Conservation (phyloP, 1,140 invertebrate genomes). For the Diorhabda sublineata region DNA sequence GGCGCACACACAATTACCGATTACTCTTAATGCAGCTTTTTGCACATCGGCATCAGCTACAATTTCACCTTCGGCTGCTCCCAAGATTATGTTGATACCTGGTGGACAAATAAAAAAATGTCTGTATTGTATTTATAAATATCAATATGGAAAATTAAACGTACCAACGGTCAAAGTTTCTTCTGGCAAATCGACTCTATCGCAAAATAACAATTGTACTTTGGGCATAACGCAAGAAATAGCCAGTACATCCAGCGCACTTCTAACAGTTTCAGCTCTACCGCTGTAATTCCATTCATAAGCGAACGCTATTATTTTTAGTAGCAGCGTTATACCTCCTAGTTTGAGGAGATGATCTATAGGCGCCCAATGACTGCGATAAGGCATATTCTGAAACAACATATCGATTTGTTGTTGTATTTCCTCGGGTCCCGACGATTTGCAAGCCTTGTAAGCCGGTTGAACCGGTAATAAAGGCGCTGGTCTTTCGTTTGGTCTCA, state of each 20-base stretch:
- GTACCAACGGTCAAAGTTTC: slow-evolving; percentile 67
- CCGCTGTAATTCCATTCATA: slow-evolving; percentile 90
- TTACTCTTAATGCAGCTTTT: slow-evolving; percentile 79
- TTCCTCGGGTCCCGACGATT: slow-evolving; percentile 65
- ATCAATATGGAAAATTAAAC: slow-evolving; percentile 6
- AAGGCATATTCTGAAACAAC: slow-evolving; percentile 71
- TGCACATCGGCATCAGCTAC: slow-evolving; percentile 86
- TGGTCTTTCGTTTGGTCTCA: slow-evolving; percentile 41
- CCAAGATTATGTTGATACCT: slow-evolving; percentile 69
- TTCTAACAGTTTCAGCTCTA: slow-evolving; percentile 82
- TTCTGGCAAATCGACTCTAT: slow-evolving; percentile 72
- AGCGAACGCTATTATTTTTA: slow-evolving; percentile 83
- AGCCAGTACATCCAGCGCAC: slow-evolving; percentile 83
- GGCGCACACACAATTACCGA: slow-evolving; percentile 91
- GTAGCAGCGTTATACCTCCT: slow-evolving; percentile 76
- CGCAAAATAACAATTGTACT: slow-evolving; percentile 76
- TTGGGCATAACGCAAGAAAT: slow-evolving; percentile 87
- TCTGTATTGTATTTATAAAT: neutral
- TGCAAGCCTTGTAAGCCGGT: slow-evolving; percentile 67
- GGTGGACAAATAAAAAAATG: slow-evolving; percentile 19
- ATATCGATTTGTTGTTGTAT: slow-evolving; percentile 80
- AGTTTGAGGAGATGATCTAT: slow-evolving; percentile 81
- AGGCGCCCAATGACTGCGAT: slow-evolving; percentile 76
- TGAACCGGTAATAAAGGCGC: slow-evolving; percentile 48
- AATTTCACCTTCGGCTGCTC: slow-evolving; percentile 86